phyloP scores from a whole-genome alignment of 2,888 invertebrate genomes.

The Penaeus monodon region DNA sequence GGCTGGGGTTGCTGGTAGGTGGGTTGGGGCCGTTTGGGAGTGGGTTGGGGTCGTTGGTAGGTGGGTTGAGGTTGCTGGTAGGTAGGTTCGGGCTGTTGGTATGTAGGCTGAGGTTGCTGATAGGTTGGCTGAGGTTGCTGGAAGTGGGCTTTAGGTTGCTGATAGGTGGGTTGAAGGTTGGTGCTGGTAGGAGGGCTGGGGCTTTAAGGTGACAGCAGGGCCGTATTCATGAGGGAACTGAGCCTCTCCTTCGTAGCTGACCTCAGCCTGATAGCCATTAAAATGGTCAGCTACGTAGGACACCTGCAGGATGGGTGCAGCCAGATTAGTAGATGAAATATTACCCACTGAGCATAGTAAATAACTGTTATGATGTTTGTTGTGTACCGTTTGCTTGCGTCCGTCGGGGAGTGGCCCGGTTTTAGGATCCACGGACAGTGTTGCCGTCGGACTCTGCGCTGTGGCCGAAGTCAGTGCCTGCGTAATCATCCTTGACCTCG shows the following conservation, averaged over 20 bases:
- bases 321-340: too few species aligned
- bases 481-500: slow-evolving; percentile 59
- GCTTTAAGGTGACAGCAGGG: slow-evolving; percentile 45
- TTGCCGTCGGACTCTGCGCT: slow-evolving; percentile 59
- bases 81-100: too few species aligned
- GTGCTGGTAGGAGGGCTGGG: slow-evolving; percentile 18
- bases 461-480: slow-evolving; percentile 59
- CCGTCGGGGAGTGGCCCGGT: slow-evolving; percentile 62
- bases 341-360: too few species aligned
- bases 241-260: slow-evolving; percentile 81
- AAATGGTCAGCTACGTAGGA: slow-evolving; percentile 84
- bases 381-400: slow-evolving; percentile 60
- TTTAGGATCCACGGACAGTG: slow-evolving; percentile 53
- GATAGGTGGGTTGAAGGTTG: background rate
- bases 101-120: background rate
- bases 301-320: slow-evolving; percentile 19
- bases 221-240: slow-evolving; percentile 70
- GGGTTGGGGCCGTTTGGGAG: too few species aligned
- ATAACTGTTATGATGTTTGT: too few species aligned
- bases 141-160: background rate
- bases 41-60: too few species aligned
- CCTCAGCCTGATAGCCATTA: slow-evolving; percentile 90
- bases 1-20: too few species aligned
- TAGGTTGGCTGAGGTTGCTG: background rate
- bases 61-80: too few species aligned